phyloP scores from a whole-genome alignment of 2,888 invertebrate species.

The Parasteatoda lunata region DNA sequence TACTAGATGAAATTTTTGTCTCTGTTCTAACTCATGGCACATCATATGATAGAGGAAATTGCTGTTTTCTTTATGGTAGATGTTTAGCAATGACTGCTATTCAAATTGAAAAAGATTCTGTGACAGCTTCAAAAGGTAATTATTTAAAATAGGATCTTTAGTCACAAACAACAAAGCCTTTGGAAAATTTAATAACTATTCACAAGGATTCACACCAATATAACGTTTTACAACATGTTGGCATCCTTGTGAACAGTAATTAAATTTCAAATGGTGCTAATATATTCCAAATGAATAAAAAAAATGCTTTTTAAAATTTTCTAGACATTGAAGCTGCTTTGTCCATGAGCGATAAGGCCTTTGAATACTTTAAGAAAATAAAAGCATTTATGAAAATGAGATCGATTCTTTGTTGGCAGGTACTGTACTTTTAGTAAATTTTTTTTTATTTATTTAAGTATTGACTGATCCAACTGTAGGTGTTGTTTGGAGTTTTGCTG shows the following conservation, averaged over 20 bases:
- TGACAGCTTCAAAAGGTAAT: conserved; percentile 75
- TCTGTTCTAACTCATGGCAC: conserved; percentile 87
- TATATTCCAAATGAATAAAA: neutral
- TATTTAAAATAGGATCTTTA: neutral
- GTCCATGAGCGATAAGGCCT: conserved; percentile 78
- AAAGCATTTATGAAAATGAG: conserved; percentile 85
- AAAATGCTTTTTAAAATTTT: conserved; percentile 70
- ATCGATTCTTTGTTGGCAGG: conserved; percentile 83
- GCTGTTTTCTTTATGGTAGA: conserved; percentile 84
- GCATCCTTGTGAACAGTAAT: neutral
- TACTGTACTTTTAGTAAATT: conserved; percentile 71
- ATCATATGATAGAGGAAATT: conserved; percentile 86
- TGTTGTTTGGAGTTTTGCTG: neutral
- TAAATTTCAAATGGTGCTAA: neutral
- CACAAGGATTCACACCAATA: too few relatives aligned
- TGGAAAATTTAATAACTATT: neutral
- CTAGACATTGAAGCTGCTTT: conserved; percentile 70
- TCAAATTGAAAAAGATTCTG: conserved; percentile 16
- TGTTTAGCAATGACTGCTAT: conserved; percentile 81
- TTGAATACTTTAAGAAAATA: conserved; percentile 82
- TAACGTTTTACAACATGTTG: too few relatives aligned
- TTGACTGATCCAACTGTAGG: too few relatives aligned
- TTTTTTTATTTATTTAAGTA: neutral
- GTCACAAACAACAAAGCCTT: neutral
- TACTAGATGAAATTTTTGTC: conserved; percentile 82